Conservation (phyloP, 1,140 invertebrate genomes). For the Macrocentrus cingulum region DNA sequence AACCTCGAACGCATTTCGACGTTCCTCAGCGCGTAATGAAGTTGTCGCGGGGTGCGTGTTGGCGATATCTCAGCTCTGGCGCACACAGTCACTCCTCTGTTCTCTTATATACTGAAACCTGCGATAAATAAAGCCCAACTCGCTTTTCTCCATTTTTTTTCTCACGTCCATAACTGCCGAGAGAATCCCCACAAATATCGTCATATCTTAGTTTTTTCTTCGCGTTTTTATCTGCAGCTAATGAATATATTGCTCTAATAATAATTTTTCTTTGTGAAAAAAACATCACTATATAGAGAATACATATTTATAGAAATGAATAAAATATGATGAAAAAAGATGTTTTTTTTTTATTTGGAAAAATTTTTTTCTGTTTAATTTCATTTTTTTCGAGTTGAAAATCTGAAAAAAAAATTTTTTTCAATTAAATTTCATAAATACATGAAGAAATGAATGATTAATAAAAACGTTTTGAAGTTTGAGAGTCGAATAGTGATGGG, state of each 20-base stretch:
- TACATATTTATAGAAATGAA: too few relatives aligned
- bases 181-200: constrained; percentile 12
- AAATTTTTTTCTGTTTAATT: too few relatives aligned
- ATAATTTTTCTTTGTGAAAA: too few relatives aligned
- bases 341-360: too few relatives aligned
- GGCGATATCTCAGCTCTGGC: constrained; percentile 36
- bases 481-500: too few relatives aligned
- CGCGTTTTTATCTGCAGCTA: constrained; percentile 14
- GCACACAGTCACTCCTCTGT: constrained; percentile 25
- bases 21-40: constrained; percentile 31
- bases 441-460: too few relatives aligned
- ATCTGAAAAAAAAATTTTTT: too few relatives aligned
- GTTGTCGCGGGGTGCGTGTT: constrained; percentile 39
- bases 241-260: constrained; percentile 3
- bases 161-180: constrained; percentile 9
- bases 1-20: background rate
- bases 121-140: constrained; percentile 32
- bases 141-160: constrained; percentile 9
- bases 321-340: too few relatives aligned
- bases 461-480: too few relatives aligned
- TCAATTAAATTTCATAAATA: too few relatives aligned
- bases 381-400: too few relatives aligned
- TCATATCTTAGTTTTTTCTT: constrained; percentile 18
- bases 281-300: too few relatives aligned
- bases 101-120: constrained; percentile 33